These are phyloP conservation scores for Hylia prasina DNA, from an alignment of 2,113 vertebrate species.

Conservation along the genomic window DNA sequence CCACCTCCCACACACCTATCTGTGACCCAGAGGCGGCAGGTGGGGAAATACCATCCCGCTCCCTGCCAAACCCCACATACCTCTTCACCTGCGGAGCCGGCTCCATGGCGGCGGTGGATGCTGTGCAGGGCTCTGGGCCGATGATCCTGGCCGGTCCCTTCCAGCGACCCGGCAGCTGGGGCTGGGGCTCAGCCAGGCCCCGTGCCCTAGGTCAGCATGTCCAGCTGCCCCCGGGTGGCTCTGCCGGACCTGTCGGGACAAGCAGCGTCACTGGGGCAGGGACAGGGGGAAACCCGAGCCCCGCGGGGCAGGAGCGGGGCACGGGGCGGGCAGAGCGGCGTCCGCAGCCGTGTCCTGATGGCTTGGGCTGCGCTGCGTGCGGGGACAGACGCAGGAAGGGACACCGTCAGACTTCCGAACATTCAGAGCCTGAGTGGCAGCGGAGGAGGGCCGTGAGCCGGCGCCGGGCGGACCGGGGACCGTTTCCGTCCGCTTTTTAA, in stretches of 20 bases:
- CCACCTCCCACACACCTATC: rapidly evolving
- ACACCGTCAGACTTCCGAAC: neutral
- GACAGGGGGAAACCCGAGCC: slow-evolving; percentile 7
- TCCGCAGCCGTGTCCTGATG: neutral
- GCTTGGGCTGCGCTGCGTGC: neutral
- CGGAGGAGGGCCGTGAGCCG: neutral
- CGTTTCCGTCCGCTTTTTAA: rapidly evolving
- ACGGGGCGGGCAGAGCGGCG: neutral
- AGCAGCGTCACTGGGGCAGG: neutral
- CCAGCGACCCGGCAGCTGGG: neutral
- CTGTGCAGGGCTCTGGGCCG: rapidly evolving
- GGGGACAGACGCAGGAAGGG: neutral
- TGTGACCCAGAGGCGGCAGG: neutral
- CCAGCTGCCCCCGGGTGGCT: neutral
- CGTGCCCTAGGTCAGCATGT: neutral
- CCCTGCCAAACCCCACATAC: neutral
- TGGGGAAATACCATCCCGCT: rapidly evolving
- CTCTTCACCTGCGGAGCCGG: neutral
- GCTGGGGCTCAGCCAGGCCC: neutral
- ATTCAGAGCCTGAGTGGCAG: neutral
- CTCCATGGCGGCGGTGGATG: neutral
- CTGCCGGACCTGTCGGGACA: neutral
- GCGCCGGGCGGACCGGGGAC: rapidly evolving
- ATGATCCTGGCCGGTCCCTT: neutral
- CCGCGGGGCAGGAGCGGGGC: neutral